These are phyloP conservation scores for Crematogaster levior DNA, from an alignment of 2,888 invertebrate species.

Conservation along the genomic window DNA sequence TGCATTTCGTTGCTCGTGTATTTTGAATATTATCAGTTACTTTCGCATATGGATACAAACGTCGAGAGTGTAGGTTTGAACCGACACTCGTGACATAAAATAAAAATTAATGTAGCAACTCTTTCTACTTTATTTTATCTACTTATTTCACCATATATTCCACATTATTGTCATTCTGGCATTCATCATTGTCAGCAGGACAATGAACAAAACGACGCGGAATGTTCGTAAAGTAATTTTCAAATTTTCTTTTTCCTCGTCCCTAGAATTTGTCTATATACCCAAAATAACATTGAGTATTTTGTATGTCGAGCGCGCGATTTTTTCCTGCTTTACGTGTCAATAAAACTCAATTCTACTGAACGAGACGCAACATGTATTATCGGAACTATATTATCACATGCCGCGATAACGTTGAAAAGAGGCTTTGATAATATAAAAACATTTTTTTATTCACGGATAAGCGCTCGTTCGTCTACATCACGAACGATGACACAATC, in stretches of 20 bases:
- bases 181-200: too few relatives aligned
- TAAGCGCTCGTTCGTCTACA: constrained; percentile 52
- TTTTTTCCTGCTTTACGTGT: not conserved
- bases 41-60: not conserved
- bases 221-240: not conserved
- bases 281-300: not conserved
- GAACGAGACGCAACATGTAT: constrained; percentile 38
- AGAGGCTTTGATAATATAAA: constrained; percentile 19
- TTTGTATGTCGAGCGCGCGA: not conserved
- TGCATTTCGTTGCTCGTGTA: not conserved
- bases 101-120: not conserved
- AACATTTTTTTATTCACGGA: constrained; percentile 40
- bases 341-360: constrained; percentile 18
- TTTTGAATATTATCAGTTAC: constrained; percentile 3
- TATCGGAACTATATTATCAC: constrained; percentile 47
- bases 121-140: too few relatives aligned
- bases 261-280: not conserved
- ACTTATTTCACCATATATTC: not conserved
- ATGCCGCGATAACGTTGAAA: constrained; percentile 47
- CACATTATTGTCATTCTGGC: too few relatives aligned
- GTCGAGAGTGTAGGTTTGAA: not conserved
- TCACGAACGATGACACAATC: constrained; percentile 58
- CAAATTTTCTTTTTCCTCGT: not conserved
- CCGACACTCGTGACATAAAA: not conserved
- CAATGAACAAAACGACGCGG: not conserved